Conservation (phyloP, 2,113 vertebrate species). For the Gadus chalcogrammus region DNA sequence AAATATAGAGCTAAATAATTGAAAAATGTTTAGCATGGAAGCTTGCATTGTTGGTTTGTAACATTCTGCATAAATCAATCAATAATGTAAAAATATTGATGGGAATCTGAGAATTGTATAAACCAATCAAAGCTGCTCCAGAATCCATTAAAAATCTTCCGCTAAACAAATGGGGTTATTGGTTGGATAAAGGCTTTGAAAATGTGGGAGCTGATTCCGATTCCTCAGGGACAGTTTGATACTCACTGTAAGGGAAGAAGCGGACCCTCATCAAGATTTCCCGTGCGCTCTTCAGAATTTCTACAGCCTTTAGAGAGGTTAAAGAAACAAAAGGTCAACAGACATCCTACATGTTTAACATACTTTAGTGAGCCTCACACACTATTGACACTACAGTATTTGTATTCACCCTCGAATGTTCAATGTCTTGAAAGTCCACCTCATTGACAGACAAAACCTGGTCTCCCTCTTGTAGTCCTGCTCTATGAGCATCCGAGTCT, state of each 20-base stretch:
- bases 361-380: background rate
- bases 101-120: too few relatives aligned
- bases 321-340: background rate
- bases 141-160: too few relatives aligned
- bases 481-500: slow-evolving; percentile 91
- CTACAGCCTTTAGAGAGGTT: slow-evolving; percentile 81
- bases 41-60: too few relatives aligned
- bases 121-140: too few relatives aligned
- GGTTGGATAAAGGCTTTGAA: too few relatives aligned
- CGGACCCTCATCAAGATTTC: slow-evolving; percentile 96
- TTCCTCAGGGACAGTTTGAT: background rate
- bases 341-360: background rate
- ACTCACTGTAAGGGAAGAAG: slow-evolving; percentile 98
- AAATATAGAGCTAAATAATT: too few relatives aligned
- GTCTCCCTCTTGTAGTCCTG: slow-evolving; percentile 95
- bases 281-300: slow-evolving; percentile 93
- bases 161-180: too few relatives aligned
- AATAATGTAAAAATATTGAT: too few relatives aligned
- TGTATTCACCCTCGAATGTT: slow-evolving; percentile 87
- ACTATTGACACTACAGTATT: slow-evolving; percentile 31
- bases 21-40: too few relatives aligned
- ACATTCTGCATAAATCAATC: too few relatives aligned
- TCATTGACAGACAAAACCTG: slow-evolving; percentile 97
- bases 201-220: too few relatives aligned
- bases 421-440: slow-evolving; percentile 98